These are phyloP conservation scores for Sinocyclocheilus anophthalmus DNA, from an alignment of 2,113 vertebrate species.

Conservation along the genomic window DNA sequence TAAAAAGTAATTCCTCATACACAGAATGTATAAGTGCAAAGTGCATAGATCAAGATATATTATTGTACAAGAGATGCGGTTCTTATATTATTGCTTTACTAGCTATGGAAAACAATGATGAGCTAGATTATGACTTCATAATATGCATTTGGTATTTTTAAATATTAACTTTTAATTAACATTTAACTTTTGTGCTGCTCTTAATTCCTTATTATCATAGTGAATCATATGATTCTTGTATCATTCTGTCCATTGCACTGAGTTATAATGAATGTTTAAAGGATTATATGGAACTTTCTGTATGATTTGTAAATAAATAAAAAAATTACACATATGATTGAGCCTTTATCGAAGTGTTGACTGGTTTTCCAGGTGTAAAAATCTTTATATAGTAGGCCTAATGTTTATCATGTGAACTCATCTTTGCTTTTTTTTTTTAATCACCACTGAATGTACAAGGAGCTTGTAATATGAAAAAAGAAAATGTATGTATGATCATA, in stretches of 20 bases:
- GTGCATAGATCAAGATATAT: conserved; percentile 1
- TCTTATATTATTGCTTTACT: conserved; percentile 9
- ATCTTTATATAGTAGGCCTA: neutral
- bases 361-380: neutral
- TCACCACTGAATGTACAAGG: neutral
- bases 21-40: conserved; percentile 33
- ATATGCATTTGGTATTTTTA: conserved; percentile 23
- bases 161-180: conserved; percentile 7
- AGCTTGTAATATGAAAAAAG: neutral
- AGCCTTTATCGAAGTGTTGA: neutral
- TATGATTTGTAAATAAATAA: neutral
- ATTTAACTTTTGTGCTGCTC: neutral
- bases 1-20: conserved; percentile 32
- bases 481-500: conserved; percentile 1
- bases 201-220: neutral
- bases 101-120: neutral
- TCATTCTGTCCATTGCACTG: neutral
- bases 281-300: conserved; percentile 1
- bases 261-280: neutral
- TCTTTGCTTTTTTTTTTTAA: neutral
- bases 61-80: neutral
- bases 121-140: conserved; percentile 18
- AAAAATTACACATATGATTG: neutral
- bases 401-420: neutral
- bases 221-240: neutral